A percentile compares a stretch with the other conserved stretches of the same genome.
Evolutionary conservation across 2,113 vertebrate genomes (phyloP).

Genomic region (Lipotes vexillifer): DNA sequence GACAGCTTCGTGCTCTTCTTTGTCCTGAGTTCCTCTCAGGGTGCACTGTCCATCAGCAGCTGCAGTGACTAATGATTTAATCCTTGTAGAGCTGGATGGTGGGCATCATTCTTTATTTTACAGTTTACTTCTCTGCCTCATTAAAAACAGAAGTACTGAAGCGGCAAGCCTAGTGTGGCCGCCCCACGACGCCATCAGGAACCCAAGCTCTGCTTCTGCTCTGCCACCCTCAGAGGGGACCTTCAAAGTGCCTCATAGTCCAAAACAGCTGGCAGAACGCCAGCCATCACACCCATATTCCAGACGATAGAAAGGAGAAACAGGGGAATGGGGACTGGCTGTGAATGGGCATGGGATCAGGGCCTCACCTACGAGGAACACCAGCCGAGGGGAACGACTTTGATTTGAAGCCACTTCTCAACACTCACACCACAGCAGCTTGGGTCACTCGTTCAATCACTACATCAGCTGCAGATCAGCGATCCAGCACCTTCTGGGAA

Average conservation of each 20-base stretch:
- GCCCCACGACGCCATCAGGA: not conserved
- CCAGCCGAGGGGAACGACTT: rapidly evolving
- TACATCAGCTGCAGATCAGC: rapidly evolving
- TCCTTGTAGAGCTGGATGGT: not conserved
- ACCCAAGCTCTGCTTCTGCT: not conserved
- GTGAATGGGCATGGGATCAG: not conserved
- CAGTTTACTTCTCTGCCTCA: not conserved
- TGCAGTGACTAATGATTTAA: not conserved
- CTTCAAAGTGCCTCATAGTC: not conserved
- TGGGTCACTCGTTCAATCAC: rapidly evolving
- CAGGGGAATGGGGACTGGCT: not conserved
- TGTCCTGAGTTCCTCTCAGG: not conserved
- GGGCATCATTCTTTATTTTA: not conserved
- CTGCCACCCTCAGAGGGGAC: too few relatives aligned
- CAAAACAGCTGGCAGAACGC: not conserved
- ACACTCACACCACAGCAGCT: rapidly evolving
- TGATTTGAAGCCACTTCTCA: rapidly evolving
- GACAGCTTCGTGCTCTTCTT: not conserved
- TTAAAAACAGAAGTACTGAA: not conserved
- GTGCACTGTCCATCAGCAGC: not conserved
- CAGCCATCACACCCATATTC: not conserved
- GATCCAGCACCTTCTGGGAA: rapidly evolving
- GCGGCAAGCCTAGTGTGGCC: not conserved
- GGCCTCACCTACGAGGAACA: not conserved
- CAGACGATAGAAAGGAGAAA: not conserved